These are phyloP conservation scores for Tromatobia lineatoria DNA, from an alignment of 2,888 invertebrate species.

Conservation along the genomic window DNA sequence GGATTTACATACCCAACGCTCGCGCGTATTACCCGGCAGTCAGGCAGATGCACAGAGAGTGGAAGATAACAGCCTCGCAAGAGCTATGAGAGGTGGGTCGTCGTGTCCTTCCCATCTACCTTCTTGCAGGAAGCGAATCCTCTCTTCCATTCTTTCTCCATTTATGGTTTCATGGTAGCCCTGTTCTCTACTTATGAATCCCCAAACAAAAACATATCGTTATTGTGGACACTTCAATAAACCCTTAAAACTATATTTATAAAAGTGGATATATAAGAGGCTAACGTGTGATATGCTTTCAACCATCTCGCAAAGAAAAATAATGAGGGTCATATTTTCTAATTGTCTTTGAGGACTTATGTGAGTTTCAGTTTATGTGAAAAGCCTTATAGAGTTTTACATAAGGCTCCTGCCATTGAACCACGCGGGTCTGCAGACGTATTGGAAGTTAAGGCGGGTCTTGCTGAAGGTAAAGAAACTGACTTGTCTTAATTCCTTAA, in stretches of 20 bases:
- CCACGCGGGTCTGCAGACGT: too few species aligned
- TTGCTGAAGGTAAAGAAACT: too few species aligned
- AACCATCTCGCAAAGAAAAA: background rate
- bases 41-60: conserved; percentile 79
- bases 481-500: too few species aligned
- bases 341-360: too few species aligned
- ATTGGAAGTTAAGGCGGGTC: too few species aligned
- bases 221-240: background rate
- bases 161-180: background rate
- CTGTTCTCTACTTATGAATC: background rate
- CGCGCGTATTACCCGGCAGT: conserved; percentile 78
- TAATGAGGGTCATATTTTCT: background rate
- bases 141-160: conserved; percentile 37
- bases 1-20: conserved; percentile 80
- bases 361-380: too few species aligned
- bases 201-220: background rate
- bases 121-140: too few species aligned
- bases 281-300: background rate
- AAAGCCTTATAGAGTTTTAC: too few species aligned
- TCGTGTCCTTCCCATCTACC: conserved; percentile 25
- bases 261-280: background rate
- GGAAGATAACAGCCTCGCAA: conserved; percentile 78
- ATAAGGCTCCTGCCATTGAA: too few species aligned
- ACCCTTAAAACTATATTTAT: background rate
- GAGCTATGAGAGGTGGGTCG: conserved; percentile 70